phyloP scores from a whole-genome alignment of 1,140 invertebrate genomes.

The Bilobella aurantiaca region DNA sequence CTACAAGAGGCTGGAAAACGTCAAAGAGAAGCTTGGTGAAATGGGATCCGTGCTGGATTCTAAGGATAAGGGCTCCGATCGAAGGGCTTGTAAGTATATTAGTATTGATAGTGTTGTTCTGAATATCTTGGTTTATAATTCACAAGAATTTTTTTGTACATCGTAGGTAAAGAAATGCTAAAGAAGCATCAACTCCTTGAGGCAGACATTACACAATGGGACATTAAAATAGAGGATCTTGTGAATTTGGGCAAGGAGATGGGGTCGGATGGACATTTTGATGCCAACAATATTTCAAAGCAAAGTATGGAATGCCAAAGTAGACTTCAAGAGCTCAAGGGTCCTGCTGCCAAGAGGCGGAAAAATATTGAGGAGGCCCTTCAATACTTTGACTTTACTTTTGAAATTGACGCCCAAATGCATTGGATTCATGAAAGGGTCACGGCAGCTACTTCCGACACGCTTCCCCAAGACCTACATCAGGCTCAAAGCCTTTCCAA shows the following conservation, averaged over 20 bases:
- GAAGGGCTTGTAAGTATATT: conserved; percentile 77
- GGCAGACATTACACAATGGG: conserved; percentile 65
- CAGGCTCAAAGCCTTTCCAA: conserved; percentile 85
- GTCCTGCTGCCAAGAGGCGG: conserved; percentile 50
- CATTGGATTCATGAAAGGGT: conserved; percentile 91
- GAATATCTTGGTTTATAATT: no score
- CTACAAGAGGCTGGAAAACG: conserved; percentile 50
- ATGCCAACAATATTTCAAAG: conserved; percentile 70
- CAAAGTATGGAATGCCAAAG: conserved; percentile 64
- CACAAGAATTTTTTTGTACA: no score
- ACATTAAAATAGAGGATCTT: conserved; percentile 63
- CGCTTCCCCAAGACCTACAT: conserved; percentile 68
- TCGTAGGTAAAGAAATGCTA: conserved; percentile 73
- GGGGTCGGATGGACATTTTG: conserved; percentile 80
- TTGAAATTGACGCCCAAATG: conserved; percentile 83
- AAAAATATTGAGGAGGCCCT: conserved; percentile 73
- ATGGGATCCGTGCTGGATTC: conserved; percentile 62
- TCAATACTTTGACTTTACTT: conserved; percentile 84
- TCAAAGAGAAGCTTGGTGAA: conserved; percentile 68
- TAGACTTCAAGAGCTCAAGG: conserved; percentile 42
- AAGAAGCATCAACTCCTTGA: conserved; percentile 76
- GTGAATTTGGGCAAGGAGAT: conserved; percentile 72
- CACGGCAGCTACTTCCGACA: conserved; percentile 64
- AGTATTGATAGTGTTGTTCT: no score
- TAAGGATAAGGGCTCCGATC: conserved; percentile 68